phyloP scores from a whole-genome alignment of 1,140 invertebrate genomes.

The Solen grandis region DNA sequence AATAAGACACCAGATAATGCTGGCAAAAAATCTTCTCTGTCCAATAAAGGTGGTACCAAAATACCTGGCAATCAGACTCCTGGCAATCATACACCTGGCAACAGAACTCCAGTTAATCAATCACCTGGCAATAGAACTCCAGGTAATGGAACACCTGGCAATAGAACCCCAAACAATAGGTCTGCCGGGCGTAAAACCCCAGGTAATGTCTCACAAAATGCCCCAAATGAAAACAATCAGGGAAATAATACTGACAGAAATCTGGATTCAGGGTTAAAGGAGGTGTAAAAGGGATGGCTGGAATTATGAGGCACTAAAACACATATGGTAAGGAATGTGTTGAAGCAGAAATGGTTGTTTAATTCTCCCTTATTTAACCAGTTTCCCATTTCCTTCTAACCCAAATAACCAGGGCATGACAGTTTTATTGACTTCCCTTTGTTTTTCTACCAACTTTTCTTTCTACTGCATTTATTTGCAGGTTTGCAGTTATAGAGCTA shows the following conservation, averaged over 20 bases:
- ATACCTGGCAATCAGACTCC: constrained; percentile 27
- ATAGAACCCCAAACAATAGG: background rate
- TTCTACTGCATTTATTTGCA: too few species aligned
- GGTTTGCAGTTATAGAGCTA: too few species aligned
- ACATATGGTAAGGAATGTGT: too few species aligned
- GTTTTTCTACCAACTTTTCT: too few species aligned
- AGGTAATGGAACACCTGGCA: constrained; percentile 16
- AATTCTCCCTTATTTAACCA: too few species aligned
- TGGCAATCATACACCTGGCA: constrained; percentile 26
- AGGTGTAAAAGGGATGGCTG: too few species aligned
- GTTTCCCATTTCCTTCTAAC: too few species aligned
- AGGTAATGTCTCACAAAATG: constrained; percentile 6
- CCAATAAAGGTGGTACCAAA: constrained; percentile 38
- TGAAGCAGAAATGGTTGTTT: too few species aligned
- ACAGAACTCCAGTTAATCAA: constrained; percentile 20
- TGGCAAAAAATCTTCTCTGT: constrained; percentile 16
- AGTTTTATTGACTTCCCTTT: too few species aligned
- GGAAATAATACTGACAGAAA: constrained; percentile 32
- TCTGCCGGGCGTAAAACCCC: constrained; percentile 1
- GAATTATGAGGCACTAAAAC: too few species aligned
- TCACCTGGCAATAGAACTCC: constrained; percentile 26
- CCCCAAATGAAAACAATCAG: constrained; percentile 28
- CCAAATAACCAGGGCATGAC: too few species aligned
- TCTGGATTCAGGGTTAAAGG: background rate
- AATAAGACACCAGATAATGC: constrained; percentile 39